Base-by-base conservation (phyloP, 2,888 invertebrate genomes). In the Acleris sparsana region DNA sequence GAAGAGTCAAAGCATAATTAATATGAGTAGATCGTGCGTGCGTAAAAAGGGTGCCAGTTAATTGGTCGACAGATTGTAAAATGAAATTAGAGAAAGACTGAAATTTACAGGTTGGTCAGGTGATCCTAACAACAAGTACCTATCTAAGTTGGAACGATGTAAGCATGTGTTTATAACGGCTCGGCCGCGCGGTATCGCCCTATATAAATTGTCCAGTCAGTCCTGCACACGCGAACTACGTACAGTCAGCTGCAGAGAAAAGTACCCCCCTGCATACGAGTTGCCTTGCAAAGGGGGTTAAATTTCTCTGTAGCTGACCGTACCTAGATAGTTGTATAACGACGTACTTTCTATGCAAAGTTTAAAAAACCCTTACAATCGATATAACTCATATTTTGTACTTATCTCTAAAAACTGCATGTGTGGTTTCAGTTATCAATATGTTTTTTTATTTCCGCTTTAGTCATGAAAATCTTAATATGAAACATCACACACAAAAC, bases 151-250 rank as follows among this genome's bases (percentile, higher is more conserved):
- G 53, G n/a, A 58, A 18, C 29, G 9, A 17, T 49, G 17, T 9
- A 29, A 4, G 25, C 33, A 33, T 13, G 18, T 44, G 13, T 11
- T 13, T 13, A 39, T 39, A 13, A 46, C n/a, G 46, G 55, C 55
- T 53, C 62, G 67, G 68, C 56, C 66, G 61, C 70, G 66, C 73
- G 72, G 75, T 77, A 75, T 77, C 72, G 74, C 75, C 72, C 75
- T 39, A 11, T 70, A 77, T 73, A 77, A 78, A 78, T 77, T 67
- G 72, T 69, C 69, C 56, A 68, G 69, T 67, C 72, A 72, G 75
- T 70, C 71, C 72, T 70, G 72, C 70, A 70, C 68, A 69, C 69
- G 71, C 72, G 62, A 72, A 56, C 25, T n/a, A 46, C 17, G 57
- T 46, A n/a, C n/a, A n/a, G n/a, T n/a, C n/a, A n/a, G n/a, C n/a